Conservation (phyloP, 2,797 vertebrate genomes). For the Syngnathus rostellatus region DNA sequence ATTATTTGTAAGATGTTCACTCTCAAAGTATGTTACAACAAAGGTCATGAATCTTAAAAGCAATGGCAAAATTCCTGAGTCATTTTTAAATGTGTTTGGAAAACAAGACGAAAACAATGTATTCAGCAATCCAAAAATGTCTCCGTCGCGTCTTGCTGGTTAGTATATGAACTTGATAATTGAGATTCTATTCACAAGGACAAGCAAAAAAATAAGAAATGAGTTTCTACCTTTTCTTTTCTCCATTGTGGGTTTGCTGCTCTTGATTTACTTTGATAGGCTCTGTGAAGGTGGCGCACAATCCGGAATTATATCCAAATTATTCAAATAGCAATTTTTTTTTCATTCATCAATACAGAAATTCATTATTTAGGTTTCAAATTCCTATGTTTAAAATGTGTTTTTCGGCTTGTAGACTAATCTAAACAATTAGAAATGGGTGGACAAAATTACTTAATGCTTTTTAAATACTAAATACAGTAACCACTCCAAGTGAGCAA, state of each 20-base stretch:
- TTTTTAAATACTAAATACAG: not conserved
- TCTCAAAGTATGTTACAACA: slow-evolving; percentile 30
- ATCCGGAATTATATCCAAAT: too few relatives aligned
- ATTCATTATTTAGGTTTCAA: not conserved
- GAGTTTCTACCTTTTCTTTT: too few relatives aligned
- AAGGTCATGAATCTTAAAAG: not conserved
- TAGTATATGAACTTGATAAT: too few relatives aligned
- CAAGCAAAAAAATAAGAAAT: too few relatives aligned
- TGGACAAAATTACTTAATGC: not conserved
- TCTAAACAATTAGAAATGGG: not conserved
- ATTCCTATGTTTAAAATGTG: not conserved
- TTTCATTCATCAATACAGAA: not conserved
- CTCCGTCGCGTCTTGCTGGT: too few relatives aligned
- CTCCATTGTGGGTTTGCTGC: too few relatives aligned
- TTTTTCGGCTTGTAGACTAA: not conserved
- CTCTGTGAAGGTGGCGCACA: not conserved
- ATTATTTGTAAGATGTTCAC: slow-evolving; percentile 12
- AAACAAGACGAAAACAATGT: too few relatives aligned
- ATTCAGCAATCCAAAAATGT: too few relatives aligned
- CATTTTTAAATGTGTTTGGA: too few relatives aligned
- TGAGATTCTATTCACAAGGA: too few relatives aligned
- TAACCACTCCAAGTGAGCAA: not conserved
- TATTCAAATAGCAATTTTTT: not conserved
- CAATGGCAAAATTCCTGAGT: too few relatives aligned
- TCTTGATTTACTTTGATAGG: not conserved